Percentiles rank a stretch among this genome's conserved stretches.
phyloP scores from a whole-genome alignment of 2,888 invertebrate genomes.

The Gastracanthus pulcherrimus region DNA sequence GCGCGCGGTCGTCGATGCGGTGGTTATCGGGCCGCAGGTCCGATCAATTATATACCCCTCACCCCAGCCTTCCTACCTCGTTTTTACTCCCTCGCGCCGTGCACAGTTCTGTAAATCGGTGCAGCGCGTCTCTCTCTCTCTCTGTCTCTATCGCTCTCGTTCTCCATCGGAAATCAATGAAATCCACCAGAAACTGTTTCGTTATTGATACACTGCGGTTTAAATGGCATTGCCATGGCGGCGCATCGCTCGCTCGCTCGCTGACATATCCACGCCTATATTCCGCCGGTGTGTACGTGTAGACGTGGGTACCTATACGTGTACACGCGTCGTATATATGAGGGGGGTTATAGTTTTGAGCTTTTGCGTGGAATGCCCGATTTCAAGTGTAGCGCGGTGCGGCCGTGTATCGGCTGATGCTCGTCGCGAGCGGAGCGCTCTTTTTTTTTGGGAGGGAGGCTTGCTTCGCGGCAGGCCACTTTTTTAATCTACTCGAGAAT shows the following conservation, averaged over 20 bases:
- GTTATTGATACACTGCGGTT: slow-evolving; percentile 73
- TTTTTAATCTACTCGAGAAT: slow-evolving; percentile 42
- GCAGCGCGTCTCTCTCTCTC: background rate
- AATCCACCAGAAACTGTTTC: slow-evolving; percentile 71
- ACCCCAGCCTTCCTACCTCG: slow-evolving; percentile 16
- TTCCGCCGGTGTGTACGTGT: background rate
- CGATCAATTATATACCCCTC: slow-evolving; percentile 69
- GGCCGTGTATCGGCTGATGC: background rate
- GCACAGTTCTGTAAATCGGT: too few relatives aligned
- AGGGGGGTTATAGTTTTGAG: too few relatives aligned
- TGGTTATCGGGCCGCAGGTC: slow-evolving; percentile 72
- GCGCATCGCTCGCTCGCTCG: slow-evolving; percentile 21
- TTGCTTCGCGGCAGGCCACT: background rate
- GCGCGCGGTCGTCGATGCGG: slow-evolving; percentile 57
- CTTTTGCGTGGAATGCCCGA: background rate
- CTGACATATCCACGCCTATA: slow-evolving; percentile 36
- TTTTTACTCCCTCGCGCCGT: background rate
- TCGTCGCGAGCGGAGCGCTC: too few relatives aligned
- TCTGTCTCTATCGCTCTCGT: slow-evolving; percentile 63
- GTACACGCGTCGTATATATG: background rate
- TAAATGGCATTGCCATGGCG: slow-evolving; percentile 67
- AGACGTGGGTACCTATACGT: background rate
- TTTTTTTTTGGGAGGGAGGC: background rate
- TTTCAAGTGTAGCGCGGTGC: slow-evolving; percentile 5
- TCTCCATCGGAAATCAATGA: slow-evolving; percentile 74